These are phyloP conservation scores for Ceraclea dissimilis DNA, from an alignment of 2,888 invertebrate species.

Conservation along the genomic window DNA sequence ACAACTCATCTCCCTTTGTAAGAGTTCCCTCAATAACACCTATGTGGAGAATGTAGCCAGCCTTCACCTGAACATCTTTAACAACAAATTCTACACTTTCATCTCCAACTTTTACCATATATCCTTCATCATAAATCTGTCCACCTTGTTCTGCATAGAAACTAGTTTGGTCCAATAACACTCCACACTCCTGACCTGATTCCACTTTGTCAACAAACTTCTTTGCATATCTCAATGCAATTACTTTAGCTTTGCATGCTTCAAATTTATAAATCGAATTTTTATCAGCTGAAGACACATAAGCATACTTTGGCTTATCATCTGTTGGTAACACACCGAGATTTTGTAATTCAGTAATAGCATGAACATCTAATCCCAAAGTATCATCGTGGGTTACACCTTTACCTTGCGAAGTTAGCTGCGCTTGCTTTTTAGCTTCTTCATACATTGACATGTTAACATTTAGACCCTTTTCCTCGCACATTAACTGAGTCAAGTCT, in stretches of 20 bases:
- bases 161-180: slow-evolving; percentile 83
- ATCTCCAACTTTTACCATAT: slow-evolving; percentile 72
- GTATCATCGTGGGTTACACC: slow-evolving; percentile 71
- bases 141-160: slow-evolving; percentile 99
- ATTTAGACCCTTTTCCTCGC: slow-evolving; percentile 84
- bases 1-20: slow-evolving; percentile 77
- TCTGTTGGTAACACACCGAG: slow-evolving; percentile 72
- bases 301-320: slow-evolving; percentile 88
- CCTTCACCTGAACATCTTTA: slow-evolving; percentile 88
- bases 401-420: slow-evolving; percentile 83
- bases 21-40: slow-evolving; percentile 82
- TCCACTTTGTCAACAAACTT: slow-evolving; percentile 76
- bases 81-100: slow-evolving; percentile 88
- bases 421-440: slow-evolving; percentile 82
- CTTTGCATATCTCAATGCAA: slow-evolving; percentile 74
- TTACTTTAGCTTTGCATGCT: slow-evolving; percentile 64
- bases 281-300: slow-evolving; percentile 57
- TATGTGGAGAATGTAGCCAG: slow-evolving; percentile 91
- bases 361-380: slow-evolving; percentile 89
- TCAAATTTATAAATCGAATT: slow-evolving; percentile 72
- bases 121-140: slow-evolving; percentile 95
- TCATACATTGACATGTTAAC: slow-evolving; percentile 92
- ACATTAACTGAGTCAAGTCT: slow-evolving; percentile 96
- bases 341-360: slow-evolving; percentile 83
- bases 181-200: slow-evolving; percentile 84